Percentiles rank a stretch among this genome's conserved stretches.
Conservation (phyloP, 2,797 vertebrate genomes). For the Botia almorhae region DNA sequence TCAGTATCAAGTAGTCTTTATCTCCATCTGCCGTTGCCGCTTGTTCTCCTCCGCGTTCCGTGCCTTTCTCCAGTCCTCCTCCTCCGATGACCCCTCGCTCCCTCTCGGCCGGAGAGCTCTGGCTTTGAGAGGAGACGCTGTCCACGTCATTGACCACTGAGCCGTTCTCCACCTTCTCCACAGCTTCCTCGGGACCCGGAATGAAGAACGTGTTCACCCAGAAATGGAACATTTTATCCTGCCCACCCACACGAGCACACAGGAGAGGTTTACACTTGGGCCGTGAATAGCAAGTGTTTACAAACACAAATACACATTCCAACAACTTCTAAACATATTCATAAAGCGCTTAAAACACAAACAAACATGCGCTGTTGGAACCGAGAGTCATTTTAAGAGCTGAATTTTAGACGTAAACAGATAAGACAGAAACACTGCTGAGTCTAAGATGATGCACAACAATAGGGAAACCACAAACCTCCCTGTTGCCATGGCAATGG, state of each 20-base stretch:
- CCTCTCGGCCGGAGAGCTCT: slow-evolving; percentile 56
- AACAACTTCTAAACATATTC: slow-evolving; percentile 39
- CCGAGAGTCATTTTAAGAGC: background rate
- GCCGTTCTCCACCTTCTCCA: slow-evolving; percentile 90
- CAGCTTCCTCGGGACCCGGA: slow-evolving; percentile 90
- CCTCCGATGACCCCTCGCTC: slow-evolving; percentile 11
- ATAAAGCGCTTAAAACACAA: background rate
- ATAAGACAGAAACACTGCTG: background rate
- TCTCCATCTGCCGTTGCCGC: slow-evolving; percentile 71
- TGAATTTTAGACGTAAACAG: background rate
- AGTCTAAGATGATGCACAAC: background rate
- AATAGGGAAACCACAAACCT: slow-evolving; percentile 32
- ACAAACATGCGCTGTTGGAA: background rate
- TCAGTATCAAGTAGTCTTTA: slow-evolving; percentile 97
- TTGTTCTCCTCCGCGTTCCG: slow-evolving; percentile 31
- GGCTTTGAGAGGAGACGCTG: slow-evolving; percentile 74
- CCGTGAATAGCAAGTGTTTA: slow-evolving; percentile 45
- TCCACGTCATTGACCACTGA: slow-evolving; percentile 92
- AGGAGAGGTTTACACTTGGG: slow-evolving; percentile 32
- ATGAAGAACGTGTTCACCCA: slow-evolving; percentile 99
- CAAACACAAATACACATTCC: slow-evolving; percentile 42
- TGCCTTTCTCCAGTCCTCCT: slow-evolving; percentile 12
- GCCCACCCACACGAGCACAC: slow-evolving; percentile 19
- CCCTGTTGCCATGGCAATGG: background rate
- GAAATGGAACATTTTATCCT: slow-evolving; percentile 99